Conservation (phyloP, 2,888 invertebrate genomes). For the Pardosa pseudoannulata region DNA sequence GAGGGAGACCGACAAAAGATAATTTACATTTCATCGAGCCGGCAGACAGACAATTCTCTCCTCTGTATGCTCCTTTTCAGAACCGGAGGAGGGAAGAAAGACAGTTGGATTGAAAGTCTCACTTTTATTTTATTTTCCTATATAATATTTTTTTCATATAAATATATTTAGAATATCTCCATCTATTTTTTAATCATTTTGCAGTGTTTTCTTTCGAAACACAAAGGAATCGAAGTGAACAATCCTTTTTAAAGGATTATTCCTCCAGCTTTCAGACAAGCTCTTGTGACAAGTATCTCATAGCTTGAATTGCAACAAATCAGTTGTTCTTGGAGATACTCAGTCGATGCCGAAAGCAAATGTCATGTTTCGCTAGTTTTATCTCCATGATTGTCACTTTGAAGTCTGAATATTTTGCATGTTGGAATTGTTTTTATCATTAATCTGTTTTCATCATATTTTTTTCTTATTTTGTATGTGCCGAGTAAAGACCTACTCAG, state of each 20-base stretch:
- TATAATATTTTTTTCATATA: constrained; percentile 28
- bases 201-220: constrained; percentile 58
- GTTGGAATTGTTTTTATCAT: constrained; percentile 30
- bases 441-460: constrained; percentile 28
- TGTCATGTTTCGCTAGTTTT: constrained; percentile 42
- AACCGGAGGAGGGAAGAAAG: constrained; percentile 33
- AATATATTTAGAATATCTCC: constrained; percentile 61
- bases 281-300: constrained; percentile 41
- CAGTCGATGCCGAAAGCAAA: constrained; percentile 64
- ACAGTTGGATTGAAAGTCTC: constrained; percentile 70
- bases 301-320: constrained; percentile 54
- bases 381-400: background rate
- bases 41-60: constrained; percentile 66
- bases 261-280: constrained; percentile 62
- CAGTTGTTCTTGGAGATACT: constrained; percentile 62
- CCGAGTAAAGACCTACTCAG: constrained; percentile 15
- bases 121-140: constrained; percentile 49
- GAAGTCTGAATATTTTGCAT: too few species aligned
- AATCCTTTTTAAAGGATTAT: constrained; percentile 41
- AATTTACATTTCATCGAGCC: constrained; percentile 68
- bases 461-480: background rate
- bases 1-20: constrained; percentile 52
- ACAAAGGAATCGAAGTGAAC: constrained; percentile 44
- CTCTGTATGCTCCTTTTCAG: constrained; percentile 40
- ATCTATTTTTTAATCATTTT: constrained; percentile 37